phyloP scores from a whole-genome alignment of 2,797 vertebrate species.

The Pseudomugil tenellus region DNA sequence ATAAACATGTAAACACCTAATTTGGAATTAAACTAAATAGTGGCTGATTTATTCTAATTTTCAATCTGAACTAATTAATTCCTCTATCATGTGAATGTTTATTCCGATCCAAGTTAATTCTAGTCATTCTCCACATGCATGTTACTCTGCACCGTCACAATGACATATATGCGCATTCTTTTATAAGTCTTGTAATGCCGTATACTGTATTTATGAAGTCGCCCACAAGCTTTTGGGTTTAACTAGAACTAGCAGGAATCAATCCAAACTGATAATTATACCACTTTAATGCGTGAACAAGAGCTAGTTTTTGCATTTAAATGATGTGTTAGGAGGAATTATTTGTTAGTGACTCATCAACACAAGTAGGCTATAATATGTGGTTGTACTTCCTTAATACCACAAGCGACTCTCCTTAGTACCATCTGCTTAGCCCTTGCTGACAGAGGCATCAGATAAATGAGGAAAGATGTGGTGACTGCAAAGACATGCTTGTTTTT shows the following conservation, averaged over 20 bases:
- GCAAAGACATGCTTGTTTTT: background rate
- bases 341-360: background rate
- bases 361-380: background rate
- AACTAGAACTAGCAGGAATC: background rate
- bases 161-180: too few relatives aligned
- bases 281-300: background rate
- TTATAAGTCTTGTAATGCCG: too few relatives aligned
- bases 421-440: background rate
- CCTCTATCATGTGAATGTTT: too few relatives aligned
- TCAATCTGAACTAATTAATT: too few relatives aligned
- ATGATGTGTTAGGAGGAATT: background rate
- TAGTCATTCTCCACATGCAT: too few relatives aligned
- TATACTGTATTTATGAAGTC: too few relatives aligned
- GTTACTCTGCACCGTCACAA: too few relatives aligned
- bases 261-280: background rate
- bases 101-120: too few relatives aligned
- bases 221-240: background rate
- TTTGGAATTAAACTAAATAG: too few relatives aligned
- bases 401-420: background rate
- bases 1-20: too few relatives aligned
- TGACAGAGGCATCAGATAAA: background rate
- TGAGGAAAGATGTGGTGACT: background rate
- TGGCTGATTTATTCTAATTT: too few relatives aligned
- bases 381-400: too few relatives aligned
- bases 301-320: background rate